A percentile compares a stretch with the other conserved stretches of the same genome.
phyloP scores from a whole-genome alignment of 1,140 invertebrate species.

The Marisa cornuarietis region DNA sequence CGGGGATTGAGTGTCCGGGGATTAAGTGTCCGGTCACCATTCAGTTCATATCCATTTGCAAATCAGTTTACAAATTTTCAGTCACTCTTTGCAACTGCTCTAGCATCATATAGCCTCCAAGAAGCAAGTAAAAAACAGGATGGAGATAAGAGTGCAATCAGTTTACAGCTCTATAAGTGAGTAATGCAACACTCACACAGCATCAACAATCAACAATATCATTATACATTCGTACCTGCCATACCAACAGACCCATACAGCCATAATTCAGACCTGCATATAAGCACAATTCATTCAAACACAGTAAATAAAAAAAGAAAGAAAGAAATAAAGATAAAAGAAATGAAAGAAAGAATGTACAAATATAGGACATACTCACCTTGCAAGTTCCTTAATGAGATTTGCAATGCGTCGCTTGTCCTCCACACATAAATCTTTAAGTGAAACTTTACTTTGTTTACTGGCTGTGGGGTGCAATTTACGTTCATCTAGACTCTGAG shows the following conservation, averaged over 20 bases:
- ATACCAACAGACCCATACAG: background rate
- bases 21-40: no score
- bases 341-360: background rate
- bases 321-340: background rate
- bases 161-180: no score
- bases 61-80: no score
- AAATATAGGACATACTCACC: constrained; percentile 26
- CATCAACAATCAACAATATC: background rate
- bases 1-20: no score
- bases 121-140: no score
- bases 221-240: background rate
- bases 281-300: no score
- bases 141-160: no score
- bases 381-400: constrained; percentile 55
- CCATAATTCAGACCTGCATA: no score
- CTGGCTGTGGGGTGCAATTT: background rate
- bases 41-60: no score
- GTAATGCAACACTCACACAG: background rate
- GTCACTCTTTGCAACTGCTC: no score
- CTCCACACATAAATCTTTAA: constrained; percentile 54
- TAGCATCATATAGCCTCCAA: no score
- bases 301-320: background rate
- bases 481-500: constrained; percentile 18
- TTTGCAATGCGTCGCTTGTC: constrained; percentile 53
- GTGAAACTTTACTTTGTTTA: constrained; percentile 22